Base-by-base conservation (phyloP, 2,888 invertebrate species). In the Coenonympha arcania region DNA sequence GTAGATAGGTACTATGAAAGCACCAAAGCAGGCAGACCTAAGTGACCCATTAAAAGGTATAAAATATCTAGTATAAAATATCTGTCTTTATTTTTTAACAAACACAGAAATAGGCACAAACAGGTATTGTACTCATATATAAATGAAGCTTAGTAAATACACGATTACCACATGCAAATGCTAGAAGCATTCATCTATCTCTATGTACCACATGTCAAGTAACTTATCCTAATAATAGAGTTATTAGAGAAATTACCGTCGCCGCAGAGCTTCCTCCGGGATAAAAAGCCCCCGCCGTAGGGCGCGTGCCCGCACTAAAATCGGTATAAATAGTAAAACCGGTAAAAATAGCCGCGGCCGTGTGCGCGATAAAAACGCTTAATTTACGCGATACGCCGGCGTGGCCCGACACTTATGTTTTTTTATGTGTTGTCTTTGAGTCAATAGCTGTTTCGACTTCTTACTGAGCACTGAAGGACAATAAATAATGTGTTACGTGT, bases 391-490 rank as follows among this genome's bases (percentile, higher is more conserved):
- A 73, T 69, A 69, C 63, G 75, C 74, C 68, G 70, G 69, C 70
- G 69, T 63, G 62, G 65, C 65, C 67, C 74, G 84, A 82, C 84
- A 80, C 82, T 81, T 79, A 82, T 78, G 82, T 76, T 78, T 72
- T 54, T 85, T 85, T 85, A 85, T 81, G 84, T 84, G 84, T 84
- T 84, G 77, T 81, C 79, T 80, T 79, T 76, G 76, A 76, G 74
- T 79, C 76, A 83, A 84, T 80, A 84, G 79, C 77, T 73, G 75
- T 73, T 67, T 64, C 65, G 64, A 62, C 64, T 65, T n/a, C n/a
- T n/a, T n/a, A n/a, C n/a, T n/a, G n/a, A n/a, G n/a, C n/a, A 66
- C 66, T 62, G 65, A 63, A 71, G 73, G 70, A 68, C 73, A 58
- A n/a, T n/a, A n/a, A n/a, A n/a, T n/a, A n/a, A n/a, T n/a, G 65